Percentiles rank a stretch among this genome's conserved stretches.
These are phyloP conservation scores for Dreissena polymorpha DNA, from an alignment of 1,140 invertebrate species.

Conservation along the genomic window DNA sequence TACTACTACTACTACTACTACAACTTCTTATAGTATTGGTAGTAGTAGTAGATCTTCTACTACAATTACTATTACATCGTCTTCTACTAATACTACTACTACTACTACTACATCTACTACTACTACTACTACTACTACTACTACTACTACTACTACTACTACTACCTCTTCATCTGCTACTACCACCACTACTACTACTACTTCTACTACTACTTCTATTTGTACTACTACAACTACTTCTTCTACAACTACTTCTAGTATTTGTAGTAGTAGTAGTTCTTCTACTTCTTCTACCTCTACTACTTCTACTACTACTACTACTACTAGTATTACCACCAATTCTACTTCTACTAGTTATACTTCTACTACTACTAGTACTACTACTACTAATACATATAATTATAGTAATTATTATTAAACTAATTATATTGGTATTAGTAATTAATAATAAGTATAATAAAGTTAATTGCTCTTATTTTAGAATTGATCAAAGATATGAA, in stretches of 20 bases:
- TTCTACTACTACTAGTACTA: too few species aligned
- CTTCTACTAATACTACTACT: conserved; percentile 27
- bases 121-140: conserved; percentile 44
- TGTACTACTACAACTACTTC: neutral
- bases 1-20: conserved; percentile 46
- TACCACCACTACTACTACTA: conserved; percentile 27
- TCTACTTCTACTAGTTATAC: too few species aligned
- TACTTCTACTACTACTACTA: conserved; percentile 36
- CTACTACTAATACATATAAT: too few species aligned
- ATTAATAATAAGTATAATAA: too few species aligned
- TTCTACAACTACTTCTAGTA: conserved; percentile 19
- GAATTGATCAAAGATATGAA: too few species aligned
- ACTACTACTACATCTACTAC: conserved; percentile 45
- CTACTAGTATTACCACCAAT: conserved; percentile 30
- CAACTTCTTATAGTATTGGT: conserved; percentile 36
- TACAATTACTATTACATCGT: conserved; percentile 22
- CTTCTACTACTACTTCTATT: neutral
- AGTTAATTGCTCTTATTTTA: too few species aligned
- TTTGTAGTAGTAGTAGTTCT: conserved; percentile 33
- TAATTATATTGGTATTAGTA: too few species aligned
- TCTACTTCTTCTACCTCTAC: conserved; percentile 39
- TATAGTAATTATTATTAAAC: too few species aligned
- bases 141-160: conserved; percentile 46
- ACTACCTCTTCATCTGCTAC: conserved; percentile 38
- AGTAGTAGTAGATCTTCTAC: conserved; percentile 35